Percentiles rank a stretch among this genome's conserved stretches.
These are phyloP conservation scores for Sceliomorpha sp. DNA, from an alignment of 2,888 invertebrate species.

Conservation along the genomic window DNA sequence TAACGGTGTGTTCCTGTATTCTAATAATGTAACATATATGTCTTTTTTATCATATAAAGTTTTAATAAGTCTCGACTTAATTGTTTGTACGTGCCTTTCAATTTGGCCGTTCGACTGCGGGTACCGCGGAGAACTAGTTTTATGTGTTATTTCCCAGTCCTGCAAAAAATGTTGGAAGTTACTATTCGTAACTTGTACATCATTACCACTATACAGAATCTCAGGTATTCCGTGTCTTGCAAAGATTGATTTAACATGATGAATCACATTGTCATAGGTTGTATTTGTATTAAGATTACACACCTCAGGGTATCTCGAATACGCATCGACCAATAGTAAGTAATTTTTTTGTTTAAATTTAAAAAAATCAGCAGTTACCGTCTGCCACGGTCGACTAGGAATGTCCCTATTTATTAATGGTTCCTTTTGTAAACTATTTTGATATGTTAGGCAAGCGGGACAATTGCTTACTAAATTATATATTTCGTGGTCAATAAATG, in stretches of 20 bases:
- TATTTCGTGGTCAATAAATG: slow-evolving; percentile 2
- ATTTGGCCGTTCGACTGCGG: slow-evolving; percentile 48
- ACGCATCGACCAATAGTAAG: slow-evolving; percentile 60
- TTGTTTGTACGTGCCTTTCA: slow-evolving; percentile 50
- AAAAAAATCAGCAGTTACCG: slow-evolving; percentile 59
- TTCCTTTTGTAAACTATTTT: slow-evolving; percentile 54
- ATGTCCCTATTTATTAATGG: slow-evolving; percentile 47
- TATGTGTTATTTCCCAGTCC: slow-evolving; percentile 22
- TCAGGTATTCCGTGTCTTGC: slow-evolving; percentile 57
- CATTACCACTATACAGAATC: slow-evolving; percentile 55
- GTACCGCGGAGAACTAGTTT: slow-evolving; percentile 30
- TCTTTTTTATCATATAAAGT: slow-evolving; percentile 34
- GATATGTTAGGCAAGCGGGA: slow-evolving; percentile 55
- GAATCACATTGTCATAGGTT: slow-evolving; percentile 48
- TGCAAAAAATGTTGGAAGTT: slow-evolving; percentile 20
- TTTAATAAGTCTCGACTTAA: slow-evolving; percentile 54
- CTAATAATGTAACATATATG: slow-evolving; percentile 33
- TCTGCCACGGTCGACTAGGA: slow-evolving; percentile 58
- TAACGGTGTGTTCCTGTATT: slow-evolving; percentile 56
- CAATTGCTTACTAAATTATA: slow-evolving; percentile 48
- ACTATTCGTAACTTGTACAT: slow-evolving; percentile 50
- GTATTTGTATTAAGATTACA: slow-evolving; percentile 33
- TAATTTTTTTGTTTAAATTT: slow-evolving; percentile 50
- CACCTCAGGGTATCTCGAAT: slow-evolving; percentile 61
- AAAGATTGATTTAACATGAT: slow-evolving; percentile 54